Evolutionary conservation across 2,113 vertebrate species (phyloP).

Genomic region (Prunella fulvescens): DNA sequence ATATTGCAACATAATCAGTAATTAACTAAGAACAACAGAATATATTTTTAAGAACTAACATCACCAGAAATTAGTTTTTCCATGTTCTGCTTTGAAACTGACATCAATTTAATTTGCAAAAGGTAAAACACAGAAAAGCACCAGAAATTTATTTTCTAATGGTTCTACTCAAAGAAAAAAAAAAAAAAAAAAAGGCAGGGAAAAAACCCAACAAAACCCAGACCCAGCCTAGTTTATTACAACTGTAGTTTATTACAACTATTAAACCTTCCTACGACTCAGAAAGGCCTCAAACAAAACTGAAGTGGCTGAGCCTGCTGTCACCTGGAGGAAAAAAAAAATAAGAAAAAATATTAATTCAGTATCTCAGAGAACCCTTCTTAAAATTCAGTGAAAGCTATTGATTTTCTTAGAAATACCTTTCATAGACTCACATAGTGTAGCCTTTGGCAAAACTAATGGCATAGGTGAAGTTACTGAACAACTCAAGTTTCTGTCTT

Average conservation of each 20-base stretch:
- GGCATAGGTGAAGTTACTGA: neutral
- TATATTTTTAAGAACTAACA: neutral
- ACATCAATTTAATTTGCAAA: neutral
- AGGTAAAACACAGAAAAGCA: neutral
- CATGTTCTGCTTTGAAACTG: neutral
- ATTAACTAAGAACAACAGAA: neutral
- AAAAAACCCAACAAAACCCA: neutral
- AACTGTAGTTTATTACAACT: neutral
- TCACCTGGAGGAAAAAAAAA: neutral
- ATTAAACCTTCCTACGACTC: neutral
- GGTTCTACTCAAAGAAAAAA: neutral
- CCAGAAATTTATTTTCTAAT: neutral
- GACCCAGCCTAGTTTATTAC: neutral
- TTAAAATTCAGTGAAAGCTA: neutral
- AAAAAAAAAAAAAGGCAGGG: neutral
- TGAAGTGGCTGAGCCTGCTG: neutral
- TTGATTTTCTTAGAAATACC: neutral
- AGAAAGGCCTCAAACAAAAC: neutral
- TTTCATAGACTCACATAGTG: neutral
- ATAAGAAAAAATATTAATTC: neutral
- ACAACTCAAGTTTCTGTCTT: neutral
- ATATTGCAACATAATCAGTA: neutral
- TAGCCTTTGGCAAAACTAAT: neutral
- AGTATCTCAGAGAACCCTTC: neutral
- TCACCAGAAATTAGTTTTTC: neutral